Percentiles rank a stretch among this genome's conserved stretches.
Conservation (phyloP, 2,888 invertebrate species). For the Pollenia amentaria region DNA sequence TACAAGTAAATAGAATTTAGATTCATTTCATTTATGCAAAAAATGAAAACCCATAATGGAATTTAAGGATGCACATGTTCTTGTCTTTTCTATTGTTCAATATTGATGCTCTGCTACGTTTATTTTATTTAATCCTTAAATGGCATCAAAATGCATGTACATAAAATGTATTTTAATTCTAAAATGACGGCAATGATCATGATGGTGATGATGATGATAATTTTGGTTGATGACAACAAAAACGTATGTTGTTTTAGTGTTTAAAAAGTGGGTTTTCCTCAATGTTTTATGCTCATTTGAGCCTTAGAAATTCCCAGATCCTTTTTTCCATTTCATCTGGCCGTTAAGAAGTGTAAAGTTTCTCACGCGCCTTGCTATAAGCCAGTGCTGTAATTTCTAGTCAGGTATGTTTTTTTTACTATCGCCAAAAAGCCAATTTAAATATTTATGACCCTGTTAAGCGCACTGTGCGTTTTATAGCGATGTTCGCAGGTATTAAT, state of each 20-base stretch:
- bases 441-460: slow-evolving; percentile 30
- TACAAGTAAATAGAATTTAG: slow-evolving; percentile 8
- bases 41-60: slow-evolving; percentile 12
- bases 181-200: slow-evolving; percentile 3
- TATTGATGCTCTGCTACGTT: neutral
- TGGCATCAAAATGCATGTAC: slow-evolving; percentile 39
- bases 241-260: slow-evolving; percentile 47
- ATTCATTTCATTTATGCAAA: neutral
- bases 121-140: slow-evolving; percentile 51
- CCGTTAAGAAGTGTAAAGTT: neutral
- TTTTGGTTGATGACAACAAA: neutral
- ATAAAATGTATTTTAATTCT: neutral
- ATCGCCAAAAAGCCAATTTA: slow-evolving; percentile 67
- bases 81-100: slow-evolving; percentile 15
- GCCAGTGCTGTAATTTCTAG: too few relatives aligned
- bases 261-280: slow-evolving; percentile 48
- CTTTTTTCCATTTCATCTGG: neutral
- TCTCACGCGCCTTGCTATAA: slow-evolving; percentile 40
- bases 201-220: neutral
- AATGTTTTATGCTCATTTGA: neutral
- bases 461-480: neutral
- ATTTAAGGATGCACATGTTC: slow-evolving; percentile 41
- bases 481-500: slow-evolving; percentile 21
- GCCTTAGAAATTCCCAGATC: slow-evolving; percentile 40
- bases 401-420: slow-evolving; percentile 14